These are phyloP conservation scores for Prietella phreatophila DNA, from an alignment of 2,113 vertebrate genomes.

Conservation along the genomic window DNA sequence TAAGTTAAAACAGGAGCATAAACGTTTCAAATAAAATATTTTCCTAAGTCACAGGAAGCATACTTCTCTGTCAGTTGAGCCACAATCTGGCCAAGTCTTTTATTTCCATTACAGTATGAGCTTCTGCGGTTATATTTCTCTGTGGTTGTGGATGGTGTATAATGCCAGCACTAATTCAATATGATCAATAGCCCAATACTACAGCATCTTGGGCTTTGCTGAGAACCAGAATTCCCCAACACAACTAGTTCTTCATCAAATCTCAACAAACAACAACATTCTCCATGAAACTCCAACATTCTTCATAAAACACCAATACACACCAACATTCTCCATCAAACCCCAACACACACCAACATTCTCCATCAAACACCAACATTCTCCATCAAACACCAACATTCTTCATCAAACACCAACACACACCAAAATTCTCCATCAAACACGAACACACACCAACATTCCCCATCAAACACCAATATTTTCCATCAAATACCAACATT, in stretches of 20 bases:
- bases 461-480: background rate
- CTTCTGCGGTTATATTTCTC: background rate
- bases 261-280: no score
- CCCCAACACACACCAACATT: background rate
- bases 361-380: background rate
- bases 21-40: constrained; percentile 16
- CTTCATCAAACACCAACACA: background rate
- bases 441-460: background rate
- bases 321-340: background rate
- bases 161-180: background rate
- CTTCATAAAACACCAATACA: background rate
- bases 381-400: no score
- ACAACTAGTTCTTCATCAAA: background rate
- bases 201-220: background rate
- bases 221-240: background rate
- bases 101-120: constrained; percentile 3
- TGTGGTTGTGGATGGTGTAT: no score
- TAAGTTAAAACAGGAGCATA: constrained; percentile 27
- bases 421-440: background rate
- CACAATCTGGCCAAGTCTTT: background rate
- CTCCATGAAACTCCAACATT: background rate
- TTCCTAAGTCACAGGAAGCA: constrained; percentile 23
- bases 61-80: constrained; percentile 12
- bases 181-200: background rate
- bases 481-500: background rate